phyloP scores from a whole-genome alignment of 1,140 invertebrate genomes.

The Euwallacea fornicatus region DNA sequence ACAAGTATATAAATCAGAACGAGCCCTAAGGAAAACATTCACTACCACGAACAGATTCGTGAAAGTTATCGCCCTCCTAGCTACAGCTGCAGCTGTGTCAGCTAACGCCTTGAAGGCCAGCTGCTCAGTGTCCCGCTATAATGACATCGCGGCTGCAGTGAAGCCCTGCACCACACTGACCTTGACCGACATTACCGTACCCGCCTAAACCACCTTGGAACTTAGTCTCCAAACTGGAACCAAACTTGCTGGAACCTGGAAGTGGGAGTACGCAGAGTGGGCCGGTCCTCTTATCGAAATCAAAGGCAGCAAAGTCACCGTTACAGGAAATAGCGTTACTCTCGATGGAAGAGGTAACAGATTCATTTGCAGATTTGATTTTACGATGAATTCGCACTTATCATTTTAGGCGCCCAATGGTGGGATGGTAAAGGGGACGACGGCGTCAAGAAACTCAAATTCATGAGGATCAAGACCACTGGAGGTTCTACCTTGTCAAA shows the following conservation, averaged over 20 bases:
- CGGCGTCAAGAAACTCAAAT: conserved; percentile 33
- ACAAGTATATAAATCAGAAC: background rate
- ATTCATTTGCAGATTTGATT: background rate
- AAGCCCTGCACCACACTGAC: conserved; percentile 13
- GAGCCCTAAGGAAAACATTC: background rate
- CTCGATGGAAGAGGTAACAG: conserved; percentile 19
- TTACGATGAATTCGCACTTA: background rate
- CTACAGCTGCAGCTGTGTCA: background rate
- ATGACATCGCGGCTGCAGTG: conserved; percentile 17
- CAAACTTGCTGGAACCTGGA: conserved; percentile 18
- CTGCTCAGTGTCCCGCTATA: conserved; percentile 18
- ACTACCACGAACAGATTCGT: background rate
- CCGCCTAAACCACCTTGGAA: conserved; percentile 10
- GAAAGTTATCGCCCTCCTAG: background rate
- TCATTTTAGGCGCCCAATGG: conserved; percentile 22
- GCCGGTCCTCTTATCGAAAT: conserved; percentile 32
- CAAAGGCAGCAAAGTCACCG: conserved; percentile 19
- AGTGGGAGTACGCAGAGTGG: conserved; percentile 29
- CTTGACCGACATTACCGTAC: conserved; percentile 19
- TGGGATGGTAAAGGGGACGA: conserved; percentile 37
- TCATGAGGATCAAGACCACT: conserved; percentile 33
- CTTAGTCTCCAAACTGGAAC: conserved; percentile 18
- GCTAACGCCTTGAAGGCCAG: conserved; percentile 1
- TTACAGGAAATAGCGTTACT: conserved; percentile 13
- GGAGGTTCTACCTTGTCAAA: conserved; percentile 26